These are phyloP conservation scores for Orthosia cruda DNA, from an alignment of 2,888 invertebrate species.

Conservation along the genomic window DNA sequence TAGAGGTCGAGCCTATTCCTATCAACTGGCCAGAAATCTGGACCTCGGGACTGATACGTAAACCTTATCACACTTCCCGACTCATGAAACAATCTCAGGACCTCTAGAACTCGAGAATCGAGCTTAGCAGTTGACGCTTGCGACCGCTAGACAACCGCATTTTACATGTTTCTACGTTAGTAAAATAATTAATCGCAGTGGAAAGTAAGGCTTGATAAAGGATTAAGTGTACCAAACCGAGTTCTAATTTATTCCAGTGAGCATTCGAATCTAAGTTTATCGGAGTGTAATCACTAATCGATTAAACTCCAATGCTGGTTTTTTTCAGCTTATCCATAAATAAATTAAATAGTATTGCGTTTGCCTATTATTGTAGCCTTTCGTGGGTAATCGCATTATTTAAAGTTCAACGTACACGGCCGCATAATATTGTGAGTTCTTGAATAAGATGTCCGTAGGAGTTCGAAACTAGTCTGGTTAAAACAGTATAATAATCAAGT, in stretches of 20 bases:
- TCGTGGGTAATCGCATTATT: too few relatives aligned
- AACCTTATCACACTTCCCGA: too few relatives aligned
- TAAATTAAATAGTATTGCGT: background rate
- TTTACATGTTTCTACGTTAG: background rate
- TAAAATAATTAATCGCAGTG: background rate
- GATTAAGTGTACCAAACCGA: conserved; percentile 4
- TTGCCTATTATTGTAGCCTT: background rate
- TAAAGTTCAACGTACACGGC: too few relatives aligned
- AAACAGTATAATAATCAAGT: too few relatives aligned
- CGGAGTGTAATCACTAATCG: background rate
- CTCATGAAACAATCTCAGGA: background rate
- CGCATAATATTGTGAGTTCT: too few relatives aligned
- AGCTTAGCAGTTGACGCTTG: background rate
- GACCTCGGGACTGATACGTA: too few relatives aligned
- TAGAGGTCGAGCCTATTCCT: too few relatives aligned
- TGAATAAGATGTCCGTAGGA: too few relatives aligned
- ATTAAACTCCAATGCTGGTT: conserved; percentile 10
- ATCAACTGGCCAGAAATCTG: too few relatives aligned
- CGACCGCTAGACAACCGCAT: background rate
- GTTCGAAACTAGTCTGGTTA: too few relatives aligned
- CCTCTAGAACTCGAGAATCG: background rate
- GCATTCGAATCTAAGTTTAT: conserved; percentile 10
- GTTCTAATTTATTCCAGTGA: background rate
- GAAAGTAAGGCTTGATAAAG: background rate
- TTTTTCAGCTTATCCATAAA: background rate